Conservation (phyloP, 2,113 vertebrate genomes). For the Stictonetta naevosa region DNA sequence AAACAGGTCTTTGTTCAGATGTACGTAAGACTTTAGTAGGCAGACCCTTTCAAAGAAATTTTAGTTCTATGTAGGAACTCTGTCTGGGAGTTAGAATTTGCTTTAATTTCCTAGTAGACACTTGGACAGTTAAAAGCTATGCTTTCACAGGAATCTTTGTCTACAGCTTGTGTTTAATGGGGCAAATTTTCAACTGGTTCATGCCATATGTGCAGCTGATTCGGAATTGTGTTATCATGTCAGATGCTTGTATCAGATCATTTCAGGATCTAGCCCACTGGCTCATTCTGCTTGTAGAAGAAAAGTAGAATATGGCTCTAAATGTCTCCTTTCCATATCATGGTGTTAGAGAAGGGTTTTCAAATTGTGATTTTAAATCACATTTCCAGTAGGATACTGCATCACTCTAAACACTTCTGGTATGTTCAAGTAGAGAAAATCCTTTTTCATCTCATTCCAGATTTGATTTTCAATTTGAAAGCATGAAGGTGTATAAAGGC, state of each 20-base stretch:
- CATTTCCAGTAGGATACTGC: neutral
- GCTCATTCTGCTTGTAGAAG: neutral
- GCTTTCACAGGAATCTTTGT: neutral
- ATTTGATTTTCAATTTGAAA: constrained; percentile 60
- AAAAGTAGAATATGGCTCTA: neutral
- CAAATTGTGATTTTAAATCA: neutral
- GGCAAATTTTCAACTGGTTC: neutral
- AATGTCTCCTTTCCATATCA: neutral
- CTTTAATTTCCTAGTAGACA: neutral
- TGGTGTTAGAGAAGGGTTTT: neutral
- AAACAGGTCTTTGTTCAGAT: neutral
- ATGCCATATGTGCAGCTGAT: neutral
- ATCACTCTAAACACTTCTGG: neutral
- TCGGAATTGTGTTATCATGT: neutral
- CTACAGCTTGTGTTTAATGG: neutral
- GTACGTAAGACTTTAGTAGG: neutral
- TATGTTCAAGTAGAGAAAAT: constrained; percentile 17
- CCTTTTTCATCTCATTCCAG: constrained; percentile 42
- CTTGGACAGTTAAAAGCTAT: neutral
- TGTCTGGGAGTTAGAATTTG: neutral
- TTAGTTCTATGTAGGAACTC: neutral
- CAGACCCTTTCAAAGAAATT: neutral
- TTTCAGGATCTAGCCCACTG: neutral
- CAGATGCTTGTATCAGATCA: neutral
- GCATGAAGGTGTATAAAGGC: constrained; percentile 21